phyloP scores from a whole-genome alignment of 2,888 invertebrate species.

The Drosophila melanosoma region DNA sequence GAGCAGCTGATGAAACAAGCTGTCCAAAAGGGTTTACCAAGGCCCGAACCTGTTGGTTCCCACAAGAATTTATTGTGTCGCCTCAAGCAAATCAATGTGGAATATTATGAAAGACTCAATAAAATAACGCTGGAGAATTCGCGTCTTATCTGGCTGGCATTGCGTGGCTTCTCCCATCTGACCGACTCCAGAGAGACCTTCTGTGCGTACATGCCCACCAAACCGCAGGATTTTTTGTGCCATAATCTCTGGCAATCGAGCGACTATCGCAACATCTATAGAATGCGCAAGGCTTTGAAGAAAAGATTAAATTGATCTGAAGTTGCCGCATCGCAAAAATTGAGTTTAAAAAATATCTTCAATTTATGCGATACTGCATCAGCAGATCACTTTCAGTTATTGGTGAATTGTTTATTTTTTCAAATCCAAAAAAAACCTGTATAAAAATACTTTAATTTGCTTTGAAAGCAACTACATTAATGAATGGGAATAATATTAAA shows the following conservation, averaged over 20 bases:
- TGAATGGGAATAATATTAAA: background rate
- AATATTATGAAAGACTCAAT: constrained; percentile 40
- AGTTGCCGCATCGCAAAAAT: constrained; percentile 9
- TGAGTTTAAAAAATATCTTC: background rate
- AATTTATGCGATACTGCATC: constrained; percentile 17
- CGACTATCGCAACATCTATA: constrained; percentile 35
- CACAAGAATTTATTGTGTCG: background rate
- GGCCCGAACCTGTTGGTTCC: background rate
- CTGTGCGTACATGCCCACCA: constrained; percentile 61
- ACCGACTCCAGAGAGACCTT: constrained; percentile 36
- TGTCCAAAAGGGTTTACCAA: background rate
- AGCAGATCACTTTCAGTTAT: background rate
- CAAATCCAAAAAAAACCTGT: background rate
- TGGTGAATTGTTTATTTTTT: background rate
- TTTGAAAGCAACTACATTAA: background rate
- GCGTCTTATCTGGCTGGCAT: constrained; percentile 57
- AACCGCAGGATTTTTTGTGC: constrained; percentile 39
- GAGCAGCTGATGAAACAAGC: constrained; percentile 5
- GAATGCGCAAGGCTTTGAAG: background rate
- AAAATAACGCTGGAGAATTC: constrained; percentile 39
- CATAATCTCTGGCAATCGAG: constrained; percentile 32
- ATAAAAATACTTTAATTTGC: background rate
- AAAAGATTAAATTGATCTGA: background rate
- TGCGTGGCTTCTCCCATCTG: constrained; percentile 43
- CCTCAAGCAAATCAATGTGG: background rate